Conservation (phyloP, 2,797 vertebrate genomes). For the Picus viridis region DNA sequence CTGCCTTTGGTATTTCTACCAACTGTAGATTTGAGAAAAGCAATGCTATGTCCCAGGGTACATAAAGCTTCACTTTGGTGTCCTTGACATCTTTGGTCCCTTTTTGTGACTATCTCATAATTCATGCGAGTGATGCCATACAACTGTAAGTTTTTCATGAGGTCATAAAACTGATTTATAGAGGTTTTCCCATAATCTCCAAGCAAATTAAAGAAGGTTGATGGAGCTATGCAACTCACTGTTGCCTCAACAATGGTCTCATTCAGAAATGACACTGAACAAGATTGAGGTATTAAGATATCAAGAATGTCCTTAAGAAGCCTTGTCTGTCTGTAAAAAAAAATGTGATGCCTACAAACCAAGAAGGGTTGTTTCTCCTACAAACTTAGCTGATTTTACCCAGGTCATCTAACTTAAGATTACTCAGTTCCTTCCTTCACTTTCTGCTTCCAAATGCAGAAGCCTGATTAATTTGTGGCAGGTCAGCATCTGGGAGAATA, state of each 20-base stretch:
- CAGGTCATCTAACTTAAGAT: not conserved
- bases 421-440: not conserved
- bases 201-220: slow-evolving; percentile 72
- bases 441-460: not conserved
- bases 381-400: not conserved
- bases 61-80: slow-evolving; percentile 42
- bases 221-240: slow-evolving; percentile 62
- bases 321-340: slow-evolving; percentile 11
- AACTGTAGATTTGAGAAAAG: slow-evolving; percentile 32
- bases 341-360: not conserved
- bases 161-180: slow-evolving; percentile 70
- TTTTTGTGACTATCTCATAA: slow-evolving; percentile 64
- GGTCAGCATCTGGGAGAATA: not conserved
- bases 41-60: slow-evolving; percentile 1
- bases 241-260: slow-evolving; percentile 63
- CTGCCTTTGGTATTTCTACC: slow-evolving; percentile 19
- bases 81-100: slow-evolving; percentile 68
- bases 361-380: not conserved
- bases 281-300: slow-evolving; percentile 62
- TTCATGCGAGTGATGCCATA: slow-evolving; percentile 67
- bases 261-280: slow-evolving; percentile 67
- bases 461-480: not conserved
- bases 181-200: slow-evolving; percentile 70
- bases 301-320: slow-evolving; percentile 57
- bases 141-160: slow-evolving; percentile 67